A percentile compares a stretch with the other conserved stretches of the same genome.
Conservation (phyloP, 2,113 vertebrate species). For the Mirounga angustirostris region DNA sequence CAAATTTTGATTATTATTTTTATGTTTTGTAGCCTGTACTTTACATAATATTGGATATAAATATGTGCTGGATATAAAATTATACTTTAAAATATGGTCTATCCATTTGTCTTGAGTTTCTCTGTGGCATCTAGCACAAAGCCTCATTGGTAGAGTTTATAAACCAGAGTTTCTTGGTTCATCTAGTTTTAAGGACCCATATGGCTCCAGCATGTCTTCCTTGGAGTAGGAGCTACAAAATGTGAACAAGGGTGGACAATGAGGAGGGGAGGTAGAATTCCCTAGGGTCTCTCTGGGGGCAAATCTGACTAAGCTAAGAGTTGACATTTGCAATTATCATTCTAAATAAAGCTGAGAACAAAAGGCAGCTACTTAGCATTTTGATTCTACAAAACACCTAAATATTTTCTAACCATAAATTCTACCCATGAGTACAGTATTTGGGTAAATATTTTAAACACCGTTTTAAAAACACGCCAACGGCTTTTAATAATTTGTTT, state of each 20-base stretch:
- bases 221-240: background rate
- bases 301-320: background rate
- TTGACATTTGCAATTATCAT: background rate
- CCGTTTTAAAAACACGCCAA: background rate
- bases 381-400: background rate
- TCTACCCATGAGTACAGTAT: background rate
- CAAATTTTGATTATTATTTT: background rate
- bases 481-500: slow-evolving; percentile 12
- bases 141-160: background rate
- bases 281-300: background rate
- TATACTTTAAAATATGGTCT: slow-evolving; percentile 1
- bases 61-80: background rate
- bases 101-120: background rate
- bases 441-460: slow-evolving; percentile 18
- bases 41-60: background rate
- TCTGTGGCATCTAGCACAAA: background rate
- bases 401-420: slow-evolving; percentile 35
- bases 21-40: background rate
- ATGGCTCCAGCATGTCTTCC: background rate
- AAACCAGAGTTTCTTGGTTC: background rate
- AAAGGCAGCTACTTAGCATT: background rate
- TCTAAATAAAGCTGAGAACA: background rate
- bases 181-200: background rate
- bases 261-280: background rate
- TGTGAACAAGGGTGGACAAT: background rate